These are phyloP conservation scores for Strigamia maritima DNA, from an alignment of 2,888 invertebrate genomes.

Conservation along the genomic window DNA sequence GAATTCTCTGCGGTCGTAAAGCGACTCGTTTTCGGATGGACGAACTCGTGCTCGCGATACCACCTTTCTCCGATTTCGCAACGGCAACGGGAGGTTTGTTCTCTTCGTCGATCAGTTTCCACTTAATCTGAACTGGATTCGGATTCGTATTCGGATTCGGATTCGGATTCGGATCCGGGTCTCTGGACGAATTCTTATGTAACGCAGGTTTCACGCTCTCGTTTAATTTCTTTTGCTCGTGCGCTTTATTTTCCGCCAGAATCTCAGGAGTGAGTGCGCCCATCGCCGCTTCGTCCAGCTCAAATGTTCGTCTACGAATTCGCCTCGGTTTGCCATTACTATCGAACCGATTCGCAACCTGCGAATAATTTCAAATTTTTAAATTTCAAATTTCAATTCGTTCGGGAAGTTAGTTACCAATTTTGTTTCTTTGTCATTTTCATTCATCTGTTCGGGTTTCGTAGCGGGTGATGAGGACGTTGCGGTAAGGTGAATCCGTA, in stretches of 20 bases:
- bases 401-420: no score
- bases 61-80: neutral
- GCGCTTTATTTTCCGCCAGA: neutral
- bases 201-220: neutral
- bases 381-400: no score
- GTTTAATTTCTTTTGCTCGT: neutral
- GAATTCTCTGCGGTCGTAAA: neutral
- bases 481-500: neutral
- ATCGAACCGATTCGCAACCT: neutral
- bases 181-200: neutral
- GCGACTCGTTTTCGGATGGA: neutral
- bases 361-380: no score
- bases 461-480: no score
- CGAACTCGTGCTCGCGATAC: neutral
- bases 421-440: neutral
- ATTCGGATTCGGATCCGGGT: no score
- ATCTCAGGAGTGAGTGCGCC: neutral
- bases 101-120: neutral
- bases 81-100: neutral
- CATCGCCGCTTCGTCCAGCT: neutral
- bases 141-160: no score
- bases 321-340: neutral
- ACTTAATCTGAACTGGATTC: neutral
- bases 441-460: no score
- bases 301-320: neutral